phyloP scores from a whole-genome alignment of 2,113 vertebrate genomes.

The Monopterus albus region DNA sequence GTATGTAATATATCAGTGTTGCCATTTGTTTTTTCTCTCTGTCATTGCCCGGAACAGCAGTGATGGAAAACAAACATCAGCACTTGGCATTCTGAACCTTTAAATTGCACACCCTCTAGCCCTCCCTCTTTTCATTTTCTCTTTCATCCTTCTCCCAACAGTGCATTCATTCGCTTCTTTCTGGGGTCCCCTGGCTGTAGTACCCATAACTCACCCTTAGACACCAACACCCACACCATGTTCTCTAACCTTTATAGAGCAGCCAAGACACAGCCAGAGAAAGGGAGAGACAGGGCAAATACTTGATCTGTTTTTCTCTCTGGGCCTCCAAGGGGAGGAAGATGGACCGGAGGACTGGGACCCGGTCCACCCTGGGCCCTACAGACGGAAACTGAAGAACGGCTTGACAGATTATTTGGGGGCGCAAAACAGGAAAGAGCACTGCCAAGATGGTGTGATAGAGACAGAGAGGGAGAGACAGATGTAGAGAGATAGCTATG shows the following conservation, averaged over 20 bases:
- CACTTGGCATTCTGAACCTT: slow-evolving; percentile 83
- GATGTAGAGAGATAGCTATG: slow-evolving; percentile 61
- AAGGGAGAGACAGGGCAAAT: slow-evolving; percentile 74
- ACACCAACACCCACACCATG: slow-evolving; percentile 82
- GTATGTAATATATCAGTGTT: slow-evolving; percentile 80
- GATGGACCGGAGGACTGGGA: slow-evolving; percentile 54
- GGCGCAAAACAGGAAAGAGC: slow-evolving; percentile 26
- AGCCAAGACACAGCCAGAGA: slow-evolving; percentile 74
- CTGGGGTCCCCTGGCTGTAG: slow-evolving; percentile 80
- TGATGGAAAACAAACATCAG: slow-evolving; percentile 85
- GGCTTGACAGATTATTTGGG: slow-evolving; percentile 53
- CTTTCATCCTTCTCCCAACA: slow-evolving; percentile 82
- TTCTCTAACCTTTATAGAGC: slow-evolving; percentile 81
- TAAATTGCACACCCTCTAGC: slow-evolving; percentile 74
- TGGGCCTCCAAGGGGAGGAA: slow-evolving; percentile 64
- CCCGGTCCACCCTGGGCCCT: slow-evolving; percentile 46
- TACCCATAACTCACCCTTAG: slow-evolving; percentile 83
- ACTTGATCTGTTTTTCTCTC: slow-evolving; percentile 64
- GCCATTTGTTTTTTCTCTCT: slow-evolving; percentile 81
- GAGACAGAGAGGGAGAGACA: slow-evolving; percentile 32
- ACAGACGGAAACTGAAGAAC: slow-evolving; percentile 51
- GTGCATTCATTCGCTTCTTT: slow-evolving; percentile 77
- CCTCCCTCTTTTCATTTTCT: slow-evolving; percentile 58
- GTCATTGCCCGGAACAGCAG: slow-evolving; percentile 81
- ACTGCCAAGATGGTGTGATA: slow-evolving; percentile 52